These are phyloP conservation scores for Perca flavescens DNA, from an alignment of 2,113 vertebrate species.

Conservation along the genomic window DNA sequence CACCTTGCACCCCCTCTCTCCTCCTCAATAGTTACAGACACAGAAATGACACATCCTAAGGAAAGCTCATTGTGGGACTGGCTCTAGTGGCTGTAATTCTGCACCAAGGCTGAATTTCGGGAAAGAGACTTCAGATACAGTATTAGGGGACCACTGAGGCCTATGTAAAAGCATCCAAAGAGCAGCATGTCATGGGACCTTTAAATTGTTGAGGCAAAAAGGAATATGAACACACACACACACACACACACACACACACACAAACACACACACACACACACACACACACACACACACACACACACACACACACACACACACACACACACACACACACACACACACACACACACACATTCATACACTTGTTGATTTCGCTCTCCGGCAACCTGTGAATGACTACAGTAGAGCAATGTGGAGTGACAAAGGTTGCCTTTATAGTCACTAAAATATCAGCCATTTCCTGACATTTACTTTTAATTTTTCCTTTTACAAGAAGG, in stretches of 20 bases:
- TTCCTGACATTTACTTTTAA: constrained; percentile 52
- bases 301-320: not conserved
- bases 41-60: too few species aligned
- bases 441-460: constrained; percentile 48
- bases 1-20: too few species aligned
- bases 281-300: constrained; percentile 10
- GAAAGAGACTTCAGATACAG: too few species aligned
- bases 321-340: constrained; percentile 12
- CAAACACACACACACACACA: constrained; percentile 11
- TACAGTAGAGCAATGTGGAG: constrained; percentile 36
- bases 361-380: constrained; percentile 20
- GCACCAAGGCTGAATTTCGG: too few species aligned
- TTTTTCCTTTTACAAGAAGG: constrained; percentile 20
- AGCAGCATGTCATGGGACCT: too few species aligned
- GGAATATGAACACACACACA: not conserved
- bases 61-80: too few species aligned
- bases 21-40: too few species aligned
- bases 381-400: constrained; percentile 37
- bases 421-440: constrained; percentile 11
- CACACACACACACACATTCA: not conserved
- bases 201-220: not conserved
- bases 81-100: too few species aligned
- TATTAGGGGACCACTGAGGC: too few species aligned
- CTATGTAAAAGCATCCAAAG: too few species aligned
- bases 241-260: constrained; percentile 15